These are phyloP conservation scores for Axis porcinus DNA, from an alignment of 2,113 vertebrate species.

Conservation along the genomic window DNA sequence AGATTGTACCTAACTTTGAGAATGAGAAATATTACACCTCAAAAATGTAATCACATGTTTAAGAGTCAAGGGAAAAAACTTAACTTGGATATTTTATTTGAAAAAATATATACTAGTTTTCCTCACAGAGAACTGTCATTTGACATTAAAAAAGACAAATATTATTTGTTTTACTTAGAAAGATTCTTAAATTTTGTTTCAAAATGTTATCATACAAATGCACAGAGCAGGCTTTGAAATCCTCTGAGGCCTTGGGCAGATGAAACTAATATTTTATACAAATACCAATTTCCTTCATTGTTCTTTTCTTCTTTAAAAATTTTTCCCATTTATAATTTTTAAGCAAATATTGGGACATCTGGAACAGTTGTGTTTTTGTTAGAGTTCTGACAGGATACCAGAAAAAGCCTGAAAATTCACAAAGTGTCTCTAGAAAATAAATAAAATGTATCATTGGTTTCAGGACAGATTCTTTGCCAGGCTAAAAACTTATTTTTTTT, in stretches of 20 bases:
- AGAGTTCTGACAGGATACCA: background rate
- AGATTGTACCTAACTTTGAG: background rate
- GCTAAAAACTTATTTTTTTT: background rate
- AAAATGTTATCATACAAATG: background rate
- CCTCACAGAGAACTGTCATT: background rate
- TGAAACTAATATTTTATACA: constrained; percentile 50
- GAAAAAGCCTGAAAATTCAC: constrained; percentile 30
- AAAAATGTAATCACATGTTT: background rate
- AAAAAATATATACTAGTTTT: background rate
- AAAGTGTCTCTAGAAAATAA: constrained; percentile 20
- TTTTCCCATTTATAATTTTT: background rate
- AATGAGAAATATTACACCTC: background rate
- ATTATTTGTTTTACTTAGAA: constrained; percentile 29
- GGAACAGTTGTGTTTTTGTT: constrained; percentile 48
- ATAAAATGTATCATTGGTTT: constrained; percentile 6
- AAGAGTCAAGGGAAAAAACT: background rate
- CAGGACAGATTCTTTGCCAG: background rate
- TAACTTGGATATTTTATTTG: background rate
- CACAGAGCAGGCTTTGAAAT: constrained; percentile 20
- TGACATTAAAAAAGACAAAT: background rate
- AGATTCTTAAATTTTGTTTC: constrained; percentile 17
- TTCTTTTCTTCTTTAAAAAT: constrained; percentile 18
- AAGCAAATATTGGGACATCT: constrained; percentile 39
- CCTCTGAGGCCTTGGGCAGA: background rate
- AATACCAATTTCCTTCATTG: constrained; percentile 19